Evolutionary conservation across 2,113 vertebrate species (phyloP), one percentile per base, ranked within the genome.

Genomic region (Sclerurus mexicanus): DNA sequence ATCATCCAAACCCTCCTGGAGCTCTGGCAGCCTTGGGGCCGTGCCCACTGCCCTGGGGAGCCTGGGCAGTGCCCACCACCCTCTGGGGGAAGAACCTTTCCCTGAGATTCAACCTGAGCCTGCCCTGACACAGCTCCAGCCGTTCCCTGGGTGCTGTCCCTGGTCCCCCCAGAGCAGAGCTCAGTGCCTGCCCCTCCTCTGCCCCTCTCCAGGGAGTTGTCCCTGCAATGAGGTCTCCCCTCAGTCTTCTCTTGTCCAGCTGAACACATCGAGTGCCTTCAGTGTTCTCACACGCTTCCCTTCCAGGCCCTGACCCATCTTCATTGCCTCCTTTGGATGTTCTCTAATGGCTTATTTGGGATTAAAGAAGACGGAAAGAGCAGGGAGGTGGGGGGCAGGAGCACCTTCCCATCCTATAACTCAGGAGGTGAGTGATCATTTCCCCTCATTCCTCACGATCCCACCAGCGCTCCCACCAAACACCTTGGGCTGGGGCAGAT

Each of bases 381-480:
- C 12, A 82, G 27, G 46, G 47, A 69, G 37, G 40, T 9, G n/a
- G 16, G 69, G 6, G 30, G 49, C 66, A 64, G 39, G 28, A 85
- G 33, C 4, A 46, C 19, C 28, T 63, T 39, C 27, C 44, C 21
- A 35, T 27, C 35, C 35, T 20, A 4, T 44, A 19, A 25, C 7
- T 72, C 39, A 14, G 3, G 20, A 42, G 10, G 17, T 2, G 24
- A 40, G 25, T 1, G 21, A 15, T 25, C 11, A 3, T 67, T 9
- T 9, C 35, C 7, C n/a, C 3, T 0, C 15, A 1, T 35, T 55
- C 30, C 30, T 78, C 66, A 25, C 0, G 0, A 4, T 3, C 20
- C 4, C 40, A 9, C 4, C 27, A 35, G 15, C 2, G 7, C 10
- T 78, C 55, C 87, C 40, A 18, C 7, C 8, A 3, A n/a, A 15